Evolutionary conservation across 1,140 invertebrate species (phyloP).

Genomic region (Berghia stephanieae): DNA sequence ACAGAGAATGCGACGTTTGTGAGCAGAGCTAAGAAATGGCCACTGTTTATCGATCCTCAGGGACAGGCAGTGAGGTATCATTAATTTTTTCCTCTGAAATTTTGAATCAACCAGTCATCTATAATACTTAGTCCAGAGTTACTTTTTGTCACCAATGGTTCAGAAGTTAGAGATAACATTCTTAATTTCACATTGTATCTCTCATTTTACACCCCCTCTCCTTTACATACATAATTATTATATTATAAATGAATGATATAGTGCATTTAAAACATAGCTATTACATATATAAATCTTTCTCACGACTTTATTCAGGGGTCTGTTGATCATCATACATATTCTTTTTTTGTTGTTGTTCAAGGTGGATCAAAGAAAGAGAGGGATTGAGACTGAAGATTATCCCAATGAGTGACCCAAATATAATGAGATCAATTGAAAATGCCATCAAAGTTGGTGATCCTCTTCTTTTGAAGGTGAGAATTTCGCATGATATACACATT

Average conservation of each 20-base stretch:
- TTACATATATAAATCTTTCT: too few species aligned
- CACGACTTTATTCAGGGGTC: too few species aligned
- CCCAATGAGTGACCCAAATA: conserved; percentile 58
- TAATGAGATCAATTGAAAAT: conserved; percentile 63
- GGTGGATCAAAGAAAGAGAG: conserved; percentile 64
- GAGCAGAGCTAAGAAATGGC: conserved; percentile 81
- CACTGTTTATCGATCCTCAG: conserved; percentile 88
- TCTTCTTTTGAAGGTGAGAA: conserved; percentile 58
- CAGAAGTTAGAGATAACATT: too few species aligned
- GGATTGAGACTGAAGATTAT: conserved; percentile 56
- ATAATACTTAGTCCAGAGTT: neutral
- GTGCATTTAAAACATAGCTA: too few species aligned
- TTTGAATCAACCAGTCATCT: neutral
- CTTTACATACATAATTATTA: too few species aligned
- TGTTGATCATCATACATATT: too few species aligned
- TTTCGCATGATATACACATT: too few species aligned
- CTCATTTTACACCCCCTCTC: too few species aligned
- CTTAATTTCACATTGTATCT: too few species aligned
- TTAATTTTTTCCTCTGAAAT: neutral
- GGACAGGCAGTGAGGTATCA: conserved; percentile 74
- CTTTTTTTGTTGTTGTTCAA: conserved; percentile 35
- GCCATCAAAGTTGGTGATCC: conserved; percentile 63
- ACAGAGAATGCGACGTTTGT: conserved; percentile 88
- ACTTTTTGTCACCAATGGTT: too few species aligned
- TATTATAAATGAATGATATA: too few species aligned